phyloP scores from a whole-genome alignment of 2,113 vertebrate species.

The Casuarius casuarius region DNA sequence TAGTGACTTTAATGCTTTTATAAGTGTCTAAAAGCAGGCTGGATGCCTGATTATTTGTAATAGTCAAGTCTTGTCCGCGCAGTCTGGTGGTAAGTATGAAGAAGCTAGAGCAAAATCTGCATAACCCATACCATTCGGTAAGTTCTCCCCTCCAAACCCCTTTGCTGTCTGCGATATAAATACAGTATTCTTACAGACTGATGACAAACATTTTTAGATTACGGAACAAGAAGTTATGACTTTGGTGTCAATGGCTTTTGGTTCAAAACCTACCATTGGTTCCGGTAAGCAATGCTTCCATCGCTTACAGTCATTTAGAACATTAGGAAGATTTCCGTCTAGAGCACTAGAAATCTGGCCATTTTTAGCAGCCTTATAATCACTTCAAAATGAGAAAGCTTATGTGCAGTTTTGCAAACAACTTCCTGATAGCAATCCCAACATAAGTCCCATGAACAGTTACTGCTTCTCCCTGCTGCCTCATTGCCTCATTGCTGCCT shows the following conservation, averaged over 20 bases:
- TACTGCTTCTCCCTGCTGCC: background rate
- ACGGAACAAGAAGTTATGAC: background rate
- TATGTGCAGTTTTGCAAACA: background rate
- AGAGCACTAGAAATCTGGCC: fast-evolving
- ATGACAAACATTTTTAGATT: background rate
- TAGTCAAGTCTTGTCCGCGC: background rate
- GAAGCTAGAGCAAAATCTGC: background rate
- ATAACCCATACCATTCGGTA: fast-evolving
- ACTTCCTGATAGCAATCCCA: background rate
- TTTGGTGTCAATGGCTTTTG: background rate
- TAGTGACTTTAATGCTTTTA: background rate
- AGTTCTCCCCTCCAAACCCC: background rate
- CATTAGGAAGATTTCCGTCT: background rate
- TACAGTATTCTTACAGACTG: background rate
- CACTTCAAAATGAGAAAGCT: background rate
- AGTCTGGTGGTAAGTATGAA: background rate
- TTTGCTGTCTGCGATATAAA: background rate
- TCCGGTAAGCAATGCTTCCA: background rate
- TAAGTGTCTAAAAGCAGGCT: background rate
- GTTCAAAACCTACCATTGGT: background rate
- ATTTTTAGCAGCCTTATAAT: background rate
- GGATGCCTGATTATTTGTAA: background rate
- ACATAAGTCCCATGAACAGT: background rate
- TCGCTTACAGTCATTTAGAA: background rate
- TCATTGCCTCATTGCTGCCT: no score